Conservation (phyloP, 2,888 invertebrate species). For the Quadroppia sp. region DNA sequence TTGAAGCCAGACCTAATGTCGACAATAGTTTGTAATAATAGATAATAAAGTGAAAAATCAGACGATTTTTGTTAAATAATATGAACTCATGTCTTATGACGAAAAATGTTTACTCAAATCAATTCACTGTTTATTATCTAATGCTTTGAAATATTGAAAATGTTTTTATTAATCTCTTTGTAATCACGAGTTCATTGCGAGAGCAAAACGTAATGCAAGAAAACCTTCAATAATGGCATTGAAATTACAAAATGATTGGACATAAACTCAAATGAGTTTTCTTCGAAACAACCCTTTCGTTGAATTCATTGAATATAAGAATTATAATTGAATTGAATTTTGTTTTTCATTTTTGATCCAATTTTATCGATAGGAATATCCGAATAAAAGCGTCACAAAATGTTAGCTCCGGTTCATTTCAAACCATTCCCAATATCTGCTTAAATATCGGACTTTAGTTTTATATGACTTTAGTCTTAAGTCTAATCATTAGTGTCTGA, state of each 20-base stretch:
- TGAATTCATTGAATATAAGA: too few relatives aligned
- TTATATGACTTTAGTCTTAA: neutral
- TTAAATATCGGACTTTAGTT: neutral
- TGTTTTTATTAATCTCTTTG: neutral
- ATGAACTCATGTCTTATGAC: neutral
- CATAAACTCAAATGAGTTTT: neutral
- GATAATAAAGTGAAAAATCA: neutral
- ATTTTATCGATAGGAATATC: neutral
- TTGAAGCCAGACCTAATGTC: neutral
- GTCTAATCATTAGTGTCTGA: neutral
- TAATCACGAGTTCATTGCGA: constrained; percentile 12
- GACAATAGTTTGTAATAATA: neutral
- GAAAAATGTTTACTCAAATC: neutral
- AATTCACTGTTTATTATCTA: neutral
- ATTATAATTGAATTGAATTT: too few relatives aligned
- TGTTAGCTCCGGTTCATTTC: neutral
- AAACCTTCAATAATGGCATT: neutral
- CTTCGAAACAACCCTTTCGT: too few relatives aligned
- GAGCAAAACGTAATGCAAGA: neutral
- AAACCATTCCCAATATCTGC: neutral
- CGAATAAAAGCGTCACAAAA: neutral
- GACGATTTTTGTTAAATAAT: neutral
- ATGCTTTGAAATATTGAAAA: neutral
- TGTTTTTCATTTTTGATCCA: too few relatives aligned
- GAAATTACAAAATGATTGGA: neutral